Evolutionary conservation across 2,797 vertebrate species (phyloP), one percentile per base, ranked within the genome.

Genomic region (Sciurus carolinensis): DNA sequence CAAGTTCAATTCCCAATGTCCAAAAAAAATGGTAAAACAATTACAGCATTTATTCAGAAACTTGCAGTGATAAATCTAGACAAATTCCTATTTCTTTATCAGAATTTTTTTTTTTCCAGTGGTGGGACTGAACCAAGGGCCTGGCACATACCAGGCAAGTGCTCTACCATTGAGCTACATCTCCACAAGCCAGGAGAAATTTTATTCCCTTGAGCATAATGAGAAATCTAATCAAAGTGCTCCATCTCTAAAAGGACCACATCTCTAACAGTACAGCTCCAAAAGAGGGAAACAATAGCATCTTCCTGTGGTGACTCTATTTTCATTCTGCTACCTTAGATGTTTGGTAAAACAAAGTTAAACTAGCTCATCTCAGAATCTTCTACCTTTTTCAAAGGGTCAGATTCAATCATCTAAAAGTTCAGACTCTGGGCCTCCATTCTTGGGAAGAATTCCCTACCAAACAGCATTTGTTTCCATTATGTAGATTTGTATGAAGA

Each of bases 161-260:
- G 30, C 5, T 66, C 64, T 66, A 7, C 62, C 64, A 66, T 10
- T 66, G 64, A 66, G 64, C 30, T 33, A 66, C 64, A 66, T 66
- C 62, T 28, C 28, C 11, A 14, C 28, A 57, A 5, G 18, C 18
- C 54, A 20, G 20, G 20, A 96, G 66, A 87, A 85, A 69, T 42
- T 64, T 57, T 75, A 50, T 24, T 90, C 90, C 84, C 57, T 95
- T 89, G 14, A 80, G 50, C 85, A 89, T 77, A 64, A 77, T 73
- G 75, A 77, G 50, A 92, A 87, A 77, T 57, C 72, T 30, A 28
- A 69, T 71, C 47, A n/a, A 87, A 24, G 62, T 9, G 11, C 3
- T 50, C 39, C 52, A 52, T 71, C 47, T 57, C 81, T 67, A 22
- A 77, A 66, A 92, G 64, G 64, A 28, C 77, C n/a, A 67, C 3